Percentiles rank a stretch among this genome's conserved stretches.
phyloP scores from a whole-genome alignment of 2,797 vertebrate genomes.

The Spinus pinus region DNA sequence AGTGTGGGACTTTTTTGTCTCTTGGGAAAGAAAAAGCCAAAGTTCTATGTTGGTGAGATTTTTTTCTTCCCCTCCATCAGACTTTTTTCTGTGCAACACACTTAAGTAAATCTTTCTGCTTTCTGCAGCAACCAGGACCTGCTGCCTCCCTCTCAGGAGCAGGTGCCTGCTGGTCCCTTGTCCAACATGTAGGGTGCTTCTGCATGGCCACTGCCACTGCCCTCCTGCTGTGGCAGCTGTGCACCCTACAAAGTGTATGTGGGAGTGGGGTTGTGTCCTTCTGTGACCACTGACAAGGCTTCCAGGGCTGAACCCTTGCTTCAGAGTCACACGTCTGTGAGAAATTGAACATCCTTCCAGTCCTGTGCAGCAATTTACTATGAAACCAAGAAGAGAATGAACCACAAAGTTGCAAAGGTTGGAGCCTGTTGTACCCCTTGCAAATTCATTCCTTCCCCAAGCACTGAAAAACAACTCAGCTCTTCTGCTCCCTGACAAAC shows the following conservation, averaged over 20 bases:
- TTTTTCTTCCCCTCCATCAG: neutral
- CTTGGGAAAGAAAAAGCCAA: neutral
- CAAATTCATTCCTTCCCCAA: neutral
- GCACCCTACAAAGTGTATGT: neutral
- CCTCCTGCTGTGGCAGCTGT: neutral
- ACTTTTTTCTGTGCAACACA: neutral
- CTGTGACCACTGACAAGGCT: neutral
- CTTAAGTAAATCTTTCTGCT: neutral
- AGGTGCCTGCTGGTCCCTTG: neutral
- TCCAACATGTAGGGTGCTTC: neutral
- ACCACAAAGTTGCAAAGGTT: neutral
- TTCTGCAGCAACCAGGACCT: neutral
- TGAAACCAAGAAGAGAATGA: neutral
- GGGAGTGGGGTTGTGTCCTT: neutral
- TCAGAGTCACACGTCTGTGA: neutral
- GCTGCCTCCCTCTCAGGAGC: neutral
- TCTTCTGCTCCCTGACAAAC: neutral
- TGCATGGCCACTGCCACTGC: neutral
- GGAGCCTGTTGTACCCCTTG: neutral
- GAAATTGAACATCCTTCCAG: neutral
- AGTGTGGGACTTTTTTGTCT: neutral
- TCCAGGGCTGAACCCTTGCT: neutral
- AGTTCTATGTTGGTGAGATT: neutral
- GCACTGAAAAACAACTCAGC: neutral
- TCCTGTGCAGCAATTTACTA: neutral